Percentiles rank a stretch among this genome's conserved stretches.
phyloP scores from a whole-genome alignment of 1,140 invertebrate genomes.

The Dufourea novaeangliae region DNA sequence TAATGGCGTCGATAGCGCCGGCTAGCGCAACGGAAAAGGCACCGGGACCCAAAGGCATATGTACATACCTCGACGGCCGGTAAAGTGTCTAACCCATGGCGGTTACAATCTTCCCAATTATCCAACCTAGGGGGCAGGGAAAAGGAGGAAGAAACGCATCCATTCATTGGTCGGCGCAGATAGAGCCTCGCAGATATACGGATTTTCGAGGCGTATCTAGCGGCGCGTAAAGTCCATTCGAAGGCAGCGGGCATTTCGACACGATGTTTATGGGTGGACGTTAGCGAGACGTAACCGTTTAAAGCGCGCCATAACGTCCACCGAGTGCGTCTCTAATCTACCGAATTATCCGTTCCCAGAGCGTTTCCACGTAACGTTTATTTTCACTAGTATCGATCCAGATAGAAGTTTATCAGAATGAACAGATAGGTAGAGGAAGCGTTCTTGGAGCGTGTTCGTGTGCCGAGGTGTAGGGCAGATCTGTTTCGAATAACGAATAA shows the following conservation, averaged over 20 bases:
- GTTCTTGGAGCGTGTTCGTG: neutral
- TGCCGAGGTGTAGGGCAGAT: neutral
- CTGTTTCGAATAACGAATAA: too few species aligned
- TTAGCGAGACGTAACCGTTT: slow-evolving; percentile 42
- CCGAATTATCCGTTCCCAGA: slow-evolving; percentile 54
- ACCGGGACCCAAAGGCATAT: slow-evolving; percentile 29
- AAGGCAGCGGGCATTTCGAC: slow-evolving; percentile 30
- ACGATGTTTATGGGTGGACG: slow-evolving; percentile 35
- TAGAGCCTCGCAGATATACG: slow-evolving; percentile 33
- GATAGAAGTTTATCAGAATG: neutral
- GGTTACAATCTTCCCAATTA: slow-evolving; percentile 65
- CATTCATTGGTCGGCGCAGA: slow-evolving; percentile 46
- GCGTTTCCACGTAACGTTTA: slow-evolving; percentile 36
- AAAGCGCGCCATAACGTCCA: slow-evolving; percentile 53
- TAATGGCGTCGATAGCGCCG: neutral
- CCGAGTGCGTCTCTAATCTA: slow-evolving; percentile 57
- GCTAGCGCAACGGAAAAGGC: slow-evolving; percentile 3
- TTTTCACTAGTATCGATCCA: slow-evolving; percentile 33
- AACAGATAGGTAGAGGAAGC: neutral
- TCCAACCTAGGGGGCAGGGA: slow-evolving; percentile 38
- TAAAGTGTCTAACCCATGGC: slow-evolving; percentile 47
- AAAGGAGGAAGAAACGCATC: too few species aligned
- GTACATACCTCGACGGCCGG: slow-evolving; percentile 1
- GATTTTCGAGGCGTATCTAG: slow-evolving; percentile 20
- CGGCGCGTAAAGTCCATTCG: slow-evolving; percentile 28